Conservation (phyloP, 2,113 vertebrate species). For the Daphoenositta chrysoptera region DNA sequence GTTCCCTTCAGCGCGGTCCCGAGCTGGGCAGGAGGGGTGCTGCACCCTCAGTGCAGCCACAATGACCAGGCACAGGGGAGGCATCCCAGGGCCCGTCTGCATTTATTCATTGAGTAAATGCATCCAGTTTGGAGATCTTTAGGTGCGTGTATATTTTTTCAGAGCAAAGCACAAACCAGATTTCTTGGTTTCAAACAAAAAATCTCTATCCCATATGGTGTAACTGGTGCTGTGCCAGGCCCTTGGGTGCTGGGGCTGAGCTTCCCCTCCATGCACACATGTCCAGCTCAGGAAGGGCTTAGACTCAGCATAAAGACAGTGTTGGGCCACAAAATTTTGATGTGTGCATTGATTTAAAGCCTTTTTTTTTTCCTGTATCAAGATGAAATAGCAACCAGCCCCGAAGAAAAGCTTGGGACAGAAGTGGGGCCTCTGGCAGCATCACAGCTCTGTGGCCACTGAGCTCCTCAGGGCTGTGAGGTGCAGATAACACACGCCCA, state of each 20-base stretch:
- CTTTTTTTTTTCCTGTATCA: neutral
- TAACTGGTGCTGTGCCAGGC: fast-evolving
- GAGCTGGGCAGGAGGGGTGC: neutral
- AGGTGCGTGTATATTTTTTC: neutral
- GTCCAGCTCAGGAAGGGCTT: neutral
- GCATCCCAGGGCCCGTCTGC: neutral
- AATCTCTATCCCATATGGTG: fast-evolving
- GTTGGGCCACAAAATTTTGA: neutral
- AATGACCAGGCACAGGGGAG: neutral
- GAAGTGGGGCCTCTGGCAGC: neutral
- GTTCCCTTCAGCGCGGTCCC: fast-evolving
- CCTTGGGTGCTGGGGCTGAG: neutral
- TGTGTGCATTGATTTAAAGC: neutral
- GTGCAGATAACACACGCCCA: fast-evolving
- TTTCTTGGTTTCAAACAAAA: neutral
- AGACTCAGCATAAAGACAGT: neutral
- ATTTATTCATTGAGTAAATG: neutral
- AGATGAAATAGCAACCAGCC: neutral
- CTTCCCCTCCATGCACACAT: neutral
- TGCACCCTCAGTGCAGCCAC: neutral
- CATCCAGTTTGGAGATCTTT: neutral
- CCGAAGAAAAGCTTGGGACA: neutral
- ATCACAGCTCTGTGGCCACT: neutral
- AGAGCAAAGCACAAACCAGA: neutral
- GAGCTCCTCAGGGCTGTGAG: neutral